These are phyloP conservation scores for Scelioninae gen. 2 DNA, from an alignment of 2,888 invertebrate species.

Conservation along the genomic window DNA sequence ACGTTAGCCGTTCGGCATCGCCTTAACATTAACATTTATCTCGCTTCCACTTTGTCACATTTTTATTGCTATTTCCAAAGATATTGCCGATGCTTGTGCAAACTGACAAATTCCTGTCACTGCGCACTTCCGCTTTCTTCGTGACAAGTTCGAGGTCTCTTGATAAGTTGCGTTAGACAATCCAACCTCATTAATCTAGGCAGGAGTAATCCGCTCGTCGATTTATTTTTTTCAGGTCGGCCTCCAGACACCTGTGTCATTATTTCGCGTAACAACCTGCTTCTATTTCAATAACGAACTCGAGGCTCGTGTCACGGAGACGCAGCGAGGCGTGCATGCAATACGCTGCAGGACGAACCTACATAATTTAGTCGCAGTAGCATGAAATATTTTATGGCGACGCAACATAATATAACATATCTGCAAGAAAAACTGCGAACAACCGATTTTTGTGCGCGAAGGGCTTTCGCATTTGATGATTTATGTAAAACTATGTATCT, in stretches of 20 bases:
- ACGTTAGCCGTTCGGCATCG: too few species aligned
- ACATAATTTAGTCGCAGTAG: constrained; percentile 64
- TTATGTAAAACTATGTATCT: constrained; percentile 11
- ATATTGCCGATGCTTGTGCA: not conserved
- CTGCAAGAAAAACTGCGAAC: constrained; percentile 49
- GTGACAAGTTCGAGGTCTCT: constrained; percentile 36
- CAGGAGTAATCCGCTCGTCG: constrained; percentile 43
- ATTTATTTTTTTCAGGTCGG: constrained; percentile 50
- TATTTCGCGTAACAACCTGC: constrained; percentile 55
- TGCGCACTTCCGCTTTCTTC: constrained; percentile 21
- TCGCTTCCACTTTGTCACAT: too few species aligned
- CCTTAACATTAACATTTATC: too few species aligned
- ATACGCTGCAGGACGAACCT: constrained; percentile 58
- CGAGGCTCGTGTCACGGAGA: constrained; percentile 55
- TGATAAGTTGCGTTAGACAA: constrained; percentile 19
- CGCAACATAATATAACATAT: constrained; percentile 43
- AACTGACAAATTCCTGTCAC: not conserved
- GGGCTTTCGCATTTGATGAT: constrained; percentile 26
- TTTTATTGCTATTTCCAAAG: too few species aligned
- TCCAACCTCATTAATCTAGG: constrained; percentile 38
- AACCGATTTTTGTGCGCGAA: constrained; percentile 30
- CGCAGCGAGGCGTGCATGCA: constrained; percentile 60
- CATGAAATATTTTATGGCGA: constrained; percentile 63
- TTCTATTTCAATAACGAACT: constrained; percentile 57
- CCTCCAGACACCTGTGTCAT: constrained; percentile 55